These are phyloP conservation scores for Cassiopea xamachana DNA, from an alignment of 30 jellyfish, hydroid and myxozoan species.

Conservation along the genomic window DNA sequence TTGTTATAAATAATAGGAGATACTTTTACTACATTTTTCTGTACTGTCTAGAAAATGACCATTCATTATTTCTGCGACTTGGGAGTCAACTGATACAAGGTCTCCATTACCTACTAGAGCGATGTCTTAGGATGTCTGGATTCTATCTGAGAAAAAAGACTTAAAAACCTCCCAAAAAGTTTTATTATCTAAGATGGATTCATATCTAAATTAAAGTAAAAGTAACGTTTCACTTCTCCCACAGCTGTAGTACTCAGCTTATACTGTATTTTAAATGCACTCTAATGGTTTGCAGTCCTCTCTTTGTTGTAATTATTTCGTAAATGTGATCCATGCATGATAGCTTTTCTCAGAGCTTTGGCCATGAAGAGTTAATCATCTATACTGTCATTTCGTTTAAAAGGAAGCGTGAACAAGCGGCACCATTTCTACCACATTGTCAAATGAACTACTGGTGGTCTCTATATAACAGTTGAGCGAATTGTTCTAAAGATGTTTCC, in stretches of 20 bases:
- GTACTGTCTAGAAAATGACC: slow-evolving; percentile 21
- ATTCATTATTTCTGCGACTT: slow-evolving; percentile 28
- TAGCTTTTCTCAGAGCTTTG: no score
- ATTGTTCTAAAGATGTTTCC: neutral
- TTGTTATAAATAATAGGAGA: neutral
- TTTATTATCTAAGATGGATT: slow-evolving; percentile 16
- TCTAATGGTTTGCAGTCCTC: neutral
- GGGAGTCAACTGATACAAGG: neutral
- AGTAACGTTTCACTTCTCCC: slow-evolving; percentile 17
- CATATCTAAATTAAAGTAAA: neutral
- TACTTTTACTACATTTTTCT: neutral
- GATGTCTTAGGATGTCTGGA: slow-evolving; percentile 41
- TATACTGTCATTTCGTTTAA: no score
- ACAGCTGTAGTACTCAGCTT: neutral
- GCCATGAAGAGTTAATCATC: no score
- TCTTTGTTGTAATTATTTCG: no score
- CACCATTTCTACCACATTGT: neutral
- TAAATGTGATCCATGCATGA: no score
- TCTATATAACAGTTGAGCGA: neutral
- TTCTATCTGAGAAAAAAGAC: slow-evolving; percentile 10
- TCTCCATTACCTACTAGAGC: slow-evolving; percentile 9
- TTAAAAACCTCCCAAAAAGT: slow-evolving; percentile 32
- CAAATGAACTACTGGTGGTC: neutral
- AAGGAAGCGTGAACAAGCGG: no score
- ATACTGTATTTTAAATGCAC: slow-evolving; percentile 2